Conservation (phyloP, 2,888 invertebrate genomes). For the Amphipoea lucens region DNA sequence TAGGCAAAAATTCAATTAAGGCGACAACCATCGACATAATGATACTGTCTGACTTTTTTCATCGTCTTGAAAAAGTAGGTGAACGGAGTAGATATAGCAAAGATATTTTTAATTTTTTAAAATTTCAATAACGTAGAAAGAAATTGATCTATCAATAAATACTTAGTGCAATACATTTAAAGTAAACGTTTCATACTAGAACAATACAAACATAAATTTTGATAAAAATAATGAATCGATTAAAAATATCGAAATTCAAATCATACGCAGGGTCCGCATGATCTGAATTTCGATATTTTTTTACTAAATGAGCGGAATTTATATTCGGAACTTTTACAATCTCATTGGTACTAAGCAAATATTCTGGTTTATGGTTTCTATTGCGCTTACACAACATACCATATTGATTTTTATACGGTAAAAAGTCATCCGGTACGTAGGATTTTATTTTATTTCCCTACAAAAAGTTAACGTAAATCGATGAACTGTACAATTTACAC, state of each 20-base stretch:
- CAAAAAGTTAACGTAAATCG: neutral
- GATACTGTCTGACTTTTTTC: too few species aligned
- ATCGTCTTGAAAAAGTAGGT: neutral
- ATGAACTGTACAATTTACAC: slow-evolving; percentile 36
- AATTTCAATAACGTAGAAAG: neutral
- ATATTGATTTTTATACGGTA: neutral
- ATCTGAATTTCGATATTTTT: too few species aligned
- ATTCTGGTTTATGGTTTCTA: neutral
- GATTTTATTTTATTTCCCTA: neutral
- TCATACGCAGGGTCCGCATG: neutral
- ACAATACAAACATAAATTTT: neutral
- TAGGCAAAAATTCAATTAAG: neutral
- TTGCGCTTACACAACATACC: neutral
- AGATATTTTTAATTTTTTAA: neutral
- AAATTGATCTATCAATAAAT: neutral
- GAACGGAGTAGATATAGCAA: neutral
- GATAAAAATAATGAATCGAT: neutral
- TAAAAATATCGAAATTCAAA: neutral
- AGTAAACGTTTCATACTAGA: neutral
- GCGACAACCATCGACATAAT: too few species aligned
- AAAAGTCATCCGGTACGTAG: neutral
- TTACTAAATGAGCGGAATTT: neutral
- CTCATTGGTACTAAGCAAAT: neutral
- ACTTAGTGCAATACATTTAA: neutral
- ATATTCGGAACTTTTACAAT: neutral